Evolutionary conservation across 2,797 vertebrate species (phyloP), one percentile per base, ranked within the genome.

Genomic region (Tangara arthus): DNA sequence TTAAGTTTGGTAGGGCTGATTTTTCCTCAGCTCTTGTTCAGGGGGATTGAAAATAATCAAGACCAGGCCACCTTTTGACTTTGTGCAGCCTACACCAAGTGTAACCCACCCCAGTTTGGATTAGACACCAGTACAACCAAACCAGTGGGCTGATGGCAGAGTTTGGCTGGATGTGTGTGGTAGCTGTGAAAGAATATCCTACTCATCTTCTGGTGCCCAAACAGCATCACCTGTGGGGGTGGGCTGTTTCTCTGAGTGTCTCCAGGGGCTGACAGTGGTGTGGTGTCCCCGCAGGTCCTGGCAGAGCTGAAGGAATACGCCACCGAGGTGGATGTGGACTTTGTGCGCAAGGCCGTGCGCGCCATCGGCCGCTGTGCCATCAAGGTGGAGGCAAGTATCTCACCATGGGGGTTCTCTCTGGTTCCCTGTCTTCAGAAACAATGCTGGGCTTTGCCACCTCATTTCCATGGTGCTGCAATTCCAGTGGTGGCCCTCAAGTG

Each of bases 301-400:
- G 98, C 98, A 52, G 98, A 98, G 71, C 97, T 98, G 23, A 98
- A 98, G 93, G 98, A 98, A 63, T 98, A 98, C 1, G 98, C 98
- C 72, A 98, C 98, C 1, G 98, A 98, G 82, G 98, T 98, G 60
- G 98, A 98, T 4, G 98, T 98, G 6, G 98, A 98, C 91, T 98
- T 98, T 7, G 98, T 98, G 76, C 98, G 98, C 61, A 98, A 98
- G 94, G 98, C 98, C 5, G 98, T 98, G 60, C 97, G 98, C 44
- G 98, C 98, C 59, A 98, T 98, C 32, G 98, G 98, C 24, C 97
- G 98, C 66, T 98, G 98, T 26, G 98, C 98, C 95, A 98, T 98
- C 95, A 98, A 98, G 77, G 98, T 98, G 37, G 98, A 98, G 97
- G 98, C 91, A 85, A 97, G 97, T 96, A 80, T 41, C 77, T 39